Conservation (phyloP, 2,797 vertebrate genomes). For the Diplodus sargus region DNA sequence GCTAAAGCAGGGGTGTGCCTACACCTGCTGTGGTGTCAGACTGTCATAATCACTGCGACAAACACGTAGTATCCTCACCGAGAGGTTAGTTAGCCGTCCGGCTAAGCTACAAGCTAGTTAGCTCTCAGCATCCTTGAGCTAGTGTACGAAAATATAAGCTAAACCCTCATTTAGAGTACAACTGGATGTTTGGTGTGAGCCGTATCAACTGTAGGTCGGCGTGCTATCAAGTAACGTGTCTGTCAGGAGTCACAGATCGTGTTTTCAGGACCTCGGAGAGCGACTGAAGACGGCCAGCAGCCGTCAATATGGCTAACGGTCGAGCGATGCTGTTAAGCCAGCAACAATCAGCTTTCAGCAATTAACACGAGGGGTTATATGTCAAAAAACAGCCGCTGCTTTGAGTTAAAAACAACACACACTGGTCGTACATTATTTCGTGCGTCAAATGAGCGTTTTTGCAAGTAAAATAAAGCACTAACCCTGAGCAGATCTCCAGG, state of each 20-base stretch:
- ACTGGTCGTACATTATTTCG: fast-evolving
- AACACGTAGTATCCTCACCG: constrained; percentile 16
- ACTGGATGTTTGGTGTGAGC: fast-evolving
- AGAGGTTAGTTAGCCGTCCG: neutral
- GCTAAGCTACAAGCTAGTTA: constrained; percentile 69
- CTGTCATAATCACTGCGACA: constrained; percentile 52
- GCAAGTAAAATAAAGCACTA: constrained; percentile 33
- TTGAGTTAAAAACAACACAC: fast-evolving
- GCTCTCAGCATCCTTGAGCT: constrained; percentile 18
- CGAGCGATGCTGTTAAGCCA: constrained; percentile 26
- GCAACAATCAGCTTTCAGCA: neutral
- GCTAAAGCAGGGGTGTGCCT: neutral
- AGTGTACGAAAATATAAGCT: neutral
- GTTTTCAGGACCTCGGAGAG: constrained; percentile 81
- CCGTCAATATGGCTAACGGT: constrained; percentile 62
- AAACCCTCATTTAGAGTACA: neutral
- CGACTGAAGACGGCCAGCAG: constrained; percentile 52
- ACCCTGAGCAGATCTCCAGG: constrained; percentile 54
- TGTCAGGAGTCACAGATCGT: neutral
- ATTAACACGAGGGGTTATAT: fast-evolving
- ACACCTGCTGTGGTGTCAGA: neutral
- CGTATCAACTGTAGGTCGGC: neutral
- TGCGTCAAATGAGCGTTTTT: neutral
- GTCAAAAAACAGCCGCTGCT: fast-evolving
- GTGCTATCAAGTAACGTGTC: neutral